These are phyloP conservation scores for Phalloptychus januarius DNA, from an alignment of 2,797 vertebrate species.

Conservation along the genomic window DNA sequence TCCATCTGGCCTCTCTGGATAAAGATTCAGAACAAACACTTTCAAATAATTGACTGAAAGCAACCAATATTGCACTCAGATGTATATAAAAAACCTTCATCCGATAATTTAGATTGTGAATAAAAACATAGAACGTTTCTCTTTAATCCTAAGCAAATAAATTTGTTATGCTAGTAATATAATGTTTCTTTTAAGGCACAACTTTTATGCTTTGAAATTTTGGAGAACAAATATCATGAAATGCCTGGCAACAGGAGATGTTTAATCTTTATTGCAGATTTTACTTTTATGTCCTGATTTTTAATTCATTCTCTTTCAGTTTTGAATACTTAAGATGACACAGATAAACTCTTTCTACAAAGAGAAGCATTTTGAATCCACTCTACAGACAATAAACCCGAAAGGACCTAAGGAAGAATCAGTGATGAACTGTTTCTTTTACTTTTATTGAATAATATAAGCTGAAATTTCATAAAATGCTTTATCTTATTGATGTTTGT, in stretches of 20 bases:
- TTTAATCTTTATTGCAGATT: no score
- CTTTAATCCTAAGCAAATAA: conserved; percentile 29
- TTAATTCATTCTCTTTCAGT: no score
- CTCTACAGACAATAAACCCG: not conserved
- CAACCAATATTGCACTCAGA: not conserved
- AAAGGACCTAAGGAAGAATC: no score
- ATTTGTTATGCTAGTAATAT: not conserved
- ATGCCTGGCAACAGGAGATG: no score
- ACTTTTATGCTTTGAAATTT: no score
- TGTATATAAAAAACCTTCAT: not conserved
- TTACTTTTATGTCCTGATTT: no score
- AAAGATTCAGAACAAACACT: conserved; percentile 29
- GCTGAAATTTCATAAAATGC: not conserved
- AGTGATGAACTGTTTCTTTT: no score
- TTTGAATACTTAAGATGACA: no score
- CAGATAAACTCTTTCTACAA: no score
- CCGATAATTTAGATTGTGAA: not conserved
- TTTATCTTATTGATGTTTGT: not conserved
- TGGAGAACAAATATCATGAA: no score
- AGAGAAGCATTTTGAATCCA: no score
- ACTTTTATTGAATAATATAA: no score
- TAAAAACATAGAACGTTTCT: not conserved
- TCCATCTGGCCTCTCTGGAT: conserved; percentile 57
- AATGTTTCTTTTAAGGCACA: conserved; percentile 3
- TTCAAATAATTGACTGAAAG: conserved; percentile 20